phyloP scores from a whole-genome alignment of 2,113 vertebrate genomes.

The Sceloporus tristichus region DNA sequence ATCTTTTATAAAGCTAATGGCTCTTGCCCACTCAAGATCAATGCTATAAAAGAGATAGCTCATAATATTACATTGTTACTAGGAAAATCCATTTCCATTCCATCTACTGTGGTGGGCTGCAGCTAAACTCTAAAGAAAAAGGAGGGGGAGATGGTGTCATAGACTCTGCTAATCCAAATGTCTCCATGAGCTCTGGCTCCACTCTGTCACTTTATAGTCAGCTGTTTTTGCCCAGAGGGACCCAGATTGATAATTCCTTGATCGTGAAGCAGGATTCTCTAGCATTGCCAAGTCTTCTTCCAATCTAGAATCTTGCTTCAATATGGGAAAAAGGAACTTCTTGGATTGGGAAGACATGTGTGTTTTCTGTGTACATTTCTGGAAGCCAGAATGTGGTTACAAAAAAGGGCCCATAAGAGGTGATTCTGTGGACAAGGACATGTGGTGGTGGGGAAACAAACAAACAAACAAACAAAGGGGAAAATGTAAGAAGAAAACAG shows the following conservation, averaged over 20 bases:
- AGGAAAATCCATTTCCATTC: too few relatives aligned
- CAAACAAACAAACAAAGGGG: background rate
- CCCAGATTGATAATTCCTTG: background rate
- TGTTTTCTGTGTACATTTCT: background rate
- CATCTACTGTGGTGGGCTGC: too few relatives aligned
- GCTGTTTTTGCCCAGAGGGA: background rate
- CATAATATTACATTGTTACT: too few relatives aligned
- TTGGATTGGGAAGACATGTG: background rate
- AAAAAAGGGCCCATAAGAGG: background rate
- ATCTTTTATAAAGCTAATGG: too few relatives aligned
- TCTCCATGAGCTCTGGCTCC: too few relatives aligned
- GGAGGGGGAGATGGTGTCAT: too few relatives aligned
- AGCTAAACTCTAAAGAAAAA: too few relatives aligned
- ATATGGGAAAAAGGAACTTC: background rate
- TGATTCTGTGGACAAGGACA: slow-evolving; percentile 9
- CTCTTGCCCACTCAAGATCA: too few relatives aligned
- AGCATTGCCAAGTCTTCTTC: background rate
- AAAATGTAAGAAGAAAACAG: background rate
- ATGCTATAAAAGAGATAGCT: too few relatives aligned
- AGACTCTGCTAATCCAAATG: too few relatives aligned
- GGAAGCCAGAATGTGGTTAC: background rate
- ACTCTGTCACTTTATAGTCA: background rate
- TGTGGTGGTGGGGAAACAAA: background rate
- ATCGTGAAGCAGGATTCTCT: background rate
- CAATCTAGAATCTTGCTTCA: background rate